Evolutionary conservation across 1,140 invertebrate genomes (phyloP), one percentile per base, ranked within the genome.

Genomic region (Sycophaga agraensis): DNA sequence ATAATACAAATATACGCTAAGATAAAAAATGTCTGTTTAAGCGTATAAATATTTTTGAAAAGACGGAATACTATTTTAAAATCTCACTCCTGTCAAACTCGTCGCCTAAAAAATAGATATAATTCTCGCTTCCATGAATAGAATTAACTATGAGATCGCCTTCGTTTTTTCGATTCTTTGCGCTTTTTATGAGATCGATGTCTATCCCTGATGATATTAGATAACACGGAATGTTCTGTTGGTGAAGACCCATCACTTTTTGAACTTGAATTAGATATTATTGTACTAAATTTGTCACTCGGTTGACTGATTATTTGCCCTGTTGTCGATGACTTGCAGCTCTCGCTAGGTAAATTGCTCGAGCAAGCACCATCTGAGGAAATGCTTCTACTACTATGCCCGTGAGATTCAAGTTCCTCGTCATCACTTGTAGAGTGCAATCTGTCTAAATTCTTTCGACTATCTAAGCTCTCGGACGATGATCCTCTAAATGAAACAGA

Each of bases 181-280:
- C 35, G 49, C 49, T 57, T 68, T 53, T 66, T 66, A n/a, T 51
- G 66, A 42, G 59, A 63, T 56, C 45, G 64, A 35, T 59, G 31
- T 50, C 54, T 65, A n/a, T 62, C 64, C 48, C 59, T 67, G 22
- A 22, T 63, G n/a, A 48, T 45, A 21, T 63, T 64, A 12, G 56
- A 68, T 7, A 46, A 66, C 49, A 59, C 59, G 66, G 72, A 73
- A 73, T 71, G 68, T 72, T 71, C 72, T 2, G 48, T 48, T 45
- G 42, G 45, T 6, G 65, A 62, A 57, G 59, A 63, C 19, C 55
- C 39, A 9, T 66, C 34, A 59, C 59, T 64, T 45, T 63, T 72
- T 6, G 61, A 63, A 51, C 51, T 56, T 7, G 64, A 64, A 35
- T 45, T 48, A 4, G 63, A 50, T 50, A 58, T 48, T 58, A 26